Evolutionary conservation across 92 coral and sea anemone species (phyloP), one percentile per base, ranked within the genome.

Genomic region (Palythoa grandiflora): DNA sequence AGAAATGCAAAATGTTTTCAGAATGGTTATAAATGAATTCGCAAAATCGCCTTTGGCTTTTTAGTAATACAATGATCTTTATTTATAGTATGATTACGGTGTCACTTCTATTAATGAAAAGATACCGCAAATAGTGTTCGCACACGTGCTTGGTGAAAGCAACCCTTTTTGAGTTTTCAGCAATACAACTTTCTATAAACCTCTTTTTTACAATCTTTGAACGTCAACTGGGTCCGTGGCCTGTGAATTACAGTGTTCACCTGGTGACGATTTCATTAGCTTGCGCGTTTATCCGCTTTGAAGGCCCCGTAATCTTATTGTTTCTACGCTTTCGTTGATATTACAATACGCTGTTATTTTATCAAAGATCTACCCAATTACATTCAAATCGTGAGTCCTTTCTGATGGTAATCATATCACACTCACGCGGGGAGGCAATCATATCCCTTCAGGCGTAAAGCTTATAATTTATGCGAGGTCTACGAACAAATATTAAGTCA

Each of bases 261-360:
- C 48, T 38, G 66, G 86, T 81, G 86, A 7, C 50, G 86, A 81
- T 14, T 81, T 63, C 86, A 81, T 81, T n/a, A 65, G 61, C 11
- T 40, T 44, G 20, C 4, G 61, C 14, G 59, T 81, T 44, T 68
- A 81, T 81, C 86, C 86, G 75, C 60, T 81, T n/a, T 65, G 71
- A 66, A 40, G 11, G 86, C 44, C 55, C 55, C 40, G n/a, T 66
- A 66, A 66, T 61, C 73, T 66, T 53, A 79, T 60, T 38, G 84
- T 61, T 60, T 57, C 84, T 37, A 5, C 65, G 63, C 57, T 12
- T 66, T 63, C 21, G 7, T 66, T 65, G 44, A 36, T 28, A 68
- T 65, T 66, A 66, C 61, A 81, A 66, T 47, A 21, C 44, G 15
- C 75, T 21, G 12, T 44, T 38, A 47, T 81, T 68, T 81, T 66